phyloP scores from a whole-genome alignment of 1,140 invertebrate species.

The Drosophila kurseongensis region DNA sequence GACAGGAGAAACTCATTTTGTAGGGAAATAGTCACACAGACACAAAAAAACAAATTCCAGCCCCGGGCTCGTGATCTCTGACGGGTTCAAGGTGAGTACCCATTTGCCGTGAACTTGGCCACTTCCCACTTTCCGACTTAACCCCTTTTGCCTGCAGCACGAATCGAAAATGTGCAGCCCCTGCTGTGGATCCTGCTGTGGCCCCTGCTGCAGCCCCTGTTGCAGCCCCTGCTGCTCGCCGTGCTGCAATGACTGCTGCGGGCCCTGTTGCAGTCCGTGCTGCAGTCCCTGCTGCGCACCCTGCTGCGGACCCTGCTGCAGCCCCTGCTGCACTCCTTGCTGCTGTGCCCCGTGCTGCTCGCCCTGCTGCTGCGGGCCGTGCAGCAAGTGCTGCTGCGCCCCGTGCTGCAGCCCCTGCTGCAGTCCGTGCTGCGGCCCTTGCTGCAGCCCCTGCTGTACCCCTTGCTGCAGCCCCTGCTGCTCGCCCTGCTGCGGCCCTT shows the following conservation, averaged over 20 bases:
- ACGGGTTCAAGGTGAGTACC: constrained; percentile 56
- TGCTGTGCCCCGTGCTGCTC: constrained; percentile 37
- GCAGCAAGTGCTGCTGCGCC: constrained; percentile 16
- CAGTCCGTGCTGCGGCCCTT: constrained; percentile 40
- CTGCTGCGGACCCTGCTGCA: constrained; percentile 14
- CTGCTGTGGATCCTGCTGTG: constrained; percentile 27
- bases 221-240: constrained; percentile 23
- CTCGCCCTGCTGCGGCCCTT: constrained; percentile 18
- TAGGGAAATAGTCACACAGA: constrained; percentile 14
- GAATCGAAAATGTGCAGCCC: constrained; percentile 65
- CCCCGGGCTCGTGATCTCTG: constrained; percentile 54
- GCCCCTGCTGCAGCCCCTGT: constrained; percentile 29
- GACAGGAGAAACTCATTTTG: constrained; percentile 1
- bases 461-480: constrained; percentile 39
- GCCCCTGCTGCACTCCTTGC: constrained; percentile 12
- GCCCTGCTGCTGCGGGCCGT: constrained; percentile 17
- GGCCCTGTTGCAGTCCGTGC: constrained; percentile 27
- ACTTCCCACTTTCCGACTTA: neutral
- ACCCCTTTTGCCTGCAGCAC: neutral
- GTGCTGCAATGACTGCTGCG: constrained; percentile 26
- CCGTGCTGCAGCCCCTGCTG: constrained; percentile 44
- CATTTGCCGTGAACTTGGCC: neutral
- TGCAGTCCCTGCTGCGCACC: constrained; percentile 26
- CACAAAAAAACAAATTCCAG: constrained; percentile 38
- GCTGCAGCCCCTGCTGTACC: constrained; percentile 27